phyloP scores from a whole-genome alignment of 2,888 invertebrate species.

The Tupiocoris notatus region DNA sequence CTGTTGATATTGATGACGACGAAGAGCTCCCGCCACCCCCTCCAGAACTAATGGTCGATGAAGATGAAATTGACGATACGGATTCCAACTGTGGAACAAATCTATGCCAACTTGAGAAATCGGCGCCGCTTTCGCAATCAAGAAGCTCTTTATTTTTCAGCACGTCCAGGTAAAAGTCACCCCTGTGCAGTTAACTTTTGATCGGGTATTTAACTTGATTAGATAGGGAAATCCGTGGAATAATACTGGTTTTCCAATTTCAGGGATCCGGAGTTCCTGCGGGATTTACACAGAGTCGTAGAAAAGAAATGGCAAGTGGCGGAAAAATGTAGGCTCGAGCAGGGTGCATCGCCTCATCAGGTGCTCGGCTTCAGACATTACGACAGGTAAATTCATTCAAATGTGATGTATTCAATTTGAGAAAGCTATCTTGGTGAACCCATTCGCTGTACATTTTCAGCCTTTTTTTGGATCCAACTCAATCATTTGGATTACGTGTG shows the following conservation, averaged over 20 bases:
- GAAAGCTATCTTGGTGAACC: no score
- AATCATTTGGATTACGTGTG: no score
- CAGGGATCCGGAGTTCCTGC: slow-evolving; percentile 59
- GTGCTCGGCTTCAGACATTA: slow-evolving; percentile 70
- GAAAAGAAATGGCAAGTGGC: slow-evolving; percentile 90
- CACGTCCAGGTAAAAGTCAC: slow-evolving; percentile 55
- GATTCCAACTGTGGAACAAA: neutral
- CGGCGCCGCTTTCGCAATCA: slow-evolving; percentile 51
- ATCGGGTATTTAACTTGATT: no score
- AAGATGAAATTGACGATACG: slow-evolving; percentile 42
- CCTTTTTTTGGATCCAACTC: no score
- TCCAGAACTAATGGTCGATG: slow-evolving; percentile 69
- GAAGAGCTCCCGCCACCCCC: slow-evolving; percentile 62
- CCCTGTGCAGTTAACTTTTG: no score
- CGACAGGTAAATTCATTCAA: no score
- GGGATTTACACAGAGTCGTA: slow-evolving; percentile 88
- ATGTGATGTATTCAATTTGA: no score
- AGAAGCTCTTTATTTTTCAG: slow-evolving; percentile 71
- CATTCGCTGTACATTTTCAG: no score
- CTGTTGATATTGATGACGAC: slow-evolving; percentile 41
- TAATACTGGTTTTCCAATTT: neutral
- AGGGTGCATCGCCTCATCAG: slow-evolving; percentile 85
- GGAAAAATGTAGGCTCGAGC: slow-evolving; percentile 85
- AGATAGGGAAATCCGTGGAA: no score
- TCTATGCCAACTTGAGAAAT: neutral